A percentile compares a stretch with the other conserved stretches of the same genome.
Evolutionary conservation across 2,113 vertebrate species (phyloP).

Genomic region (Colinus virginianus): DNA sequence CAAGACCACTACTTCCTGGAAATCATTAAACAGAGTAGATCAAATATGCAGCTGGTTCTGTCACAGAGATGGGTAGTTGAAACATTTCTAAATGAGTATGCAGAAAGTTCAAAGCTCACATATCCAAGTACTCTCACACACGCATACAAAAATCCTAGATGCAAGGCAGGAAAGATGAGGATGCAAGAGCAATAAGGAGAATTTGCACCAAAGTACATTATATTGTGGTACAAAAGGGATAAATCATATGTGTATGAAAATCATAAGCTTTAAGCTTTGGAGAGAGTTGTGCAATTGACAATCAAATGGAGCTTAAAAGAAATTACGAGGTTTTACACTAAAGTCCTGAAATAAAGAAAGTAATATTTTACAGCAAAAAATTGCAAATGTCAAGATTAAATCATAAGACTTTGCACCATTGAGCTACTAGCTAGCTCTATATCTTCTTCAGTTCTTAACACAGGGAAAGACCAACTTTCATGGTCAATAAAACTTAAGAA

Average conservation of each 20-base stretch:
- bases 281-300: constrained; percentile 88
- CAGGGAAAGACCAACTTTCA: constrained; percentile 86
- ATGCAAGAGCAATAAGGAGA: constrained; percentile 45
- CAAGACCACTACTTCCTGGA: constrained; percentile 42
- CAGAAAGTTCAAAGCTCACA: constrained; percentile 31
- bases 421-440: constrained; percentile 81
- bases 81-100: constrained; percentile 16
- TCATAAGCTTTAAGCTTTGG: constrained; percentile 79
- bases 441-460: constrained; percentile 79
- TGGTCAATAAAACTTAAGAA: constrained; percentile 88
- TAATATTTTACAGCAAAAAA: constrained; percentile 85
- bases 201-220: constrained; percentile 65
- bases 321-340: constrained; percentile 84
- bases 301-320: constrained; percentile 88
- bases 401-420: constrained; percentile 86
- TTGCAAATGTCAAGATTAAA: constrained; percentile 86
- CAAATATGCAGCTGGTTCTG: constrained; percentile 11
- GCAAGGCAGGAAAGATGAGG: neutral
- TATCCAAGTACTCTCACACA: neutral
- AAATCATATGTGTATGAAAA: constrained; percentile 82
- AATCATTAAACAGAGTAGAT: constrained; percentile 36
- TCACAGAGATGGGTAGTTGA: neutral
- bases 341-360: constrained; percentile 85
- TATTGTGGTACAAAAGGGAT: constrained; percentile 77
- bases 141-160: neutral